Percentiles rank a stretch among this genome's conserved stretches.
These are phyloP conservation scores for Drosophila siamana DNA, from an alignment of 2,888 invertebrate genomes.

Conservation along the genomic window DNA sequence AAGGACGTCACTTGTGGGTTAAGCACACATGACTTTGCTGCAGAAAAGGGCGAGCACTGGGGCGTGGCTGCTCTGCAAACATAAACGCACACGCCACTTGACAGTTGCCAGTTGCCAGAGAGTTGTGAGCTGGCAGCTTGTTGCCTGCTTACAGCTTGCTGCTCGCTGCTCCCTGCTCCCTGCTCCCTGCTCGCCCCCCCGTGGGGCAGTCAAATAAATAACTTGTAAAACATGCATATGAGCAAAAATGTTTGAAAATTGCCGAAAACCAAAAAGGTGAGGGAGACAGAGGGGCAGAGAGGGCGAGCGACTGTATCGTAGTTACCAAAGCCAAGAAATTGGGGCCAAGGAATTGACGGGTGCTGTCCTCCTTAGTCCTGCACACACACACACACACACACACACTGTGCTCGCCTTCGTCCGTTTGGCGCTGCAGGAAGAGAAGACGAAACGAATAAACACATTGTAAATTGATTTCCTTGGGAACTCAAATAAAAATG, in stretches of 20 bases:
- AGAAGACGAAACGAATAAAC: constrained; percentile 79
- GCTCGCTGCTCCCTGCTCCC: too few relatives aligned
- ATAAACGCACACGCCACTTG: constrained; percentile 61
- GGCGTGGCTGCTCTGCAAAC: constrained; percentile 64
- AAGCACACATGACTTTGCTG: constrained; percentile 71
- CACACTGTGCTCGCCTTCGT: neutral
- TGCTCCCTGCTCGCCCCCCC: constrained; percentile 19
- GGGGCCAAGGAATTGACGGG: constrained; percentile 54
- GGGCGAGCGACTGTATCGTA: constrained; percentile 55
- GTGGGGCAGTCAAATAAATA: constrained; percentile 77
- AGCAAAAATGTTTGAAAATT: constrained; percentile 81
- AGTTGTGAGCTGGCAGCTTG: constrained; percentile 12
- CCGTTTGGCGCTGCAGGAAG: constrained; percentile 36
- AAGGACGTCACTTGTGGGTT: constrained; percentile 66
- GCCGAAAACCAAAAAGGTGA: constrained; percentile 49
- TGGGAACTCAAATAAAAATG: constrained; percentile 82
- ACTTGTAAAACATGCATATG: constrained; percentile 82
- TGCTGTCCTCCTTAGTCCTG: constrained; percentile 3
- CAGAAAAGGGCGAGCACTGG: constrained; percentile 38
- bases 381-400: neutral
- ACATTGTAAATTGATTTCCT: constrained; percentile 81
- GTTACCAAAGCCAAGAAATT: constrained; percentile 59
- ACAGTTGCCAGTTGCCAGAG: constrained; percentile 31
- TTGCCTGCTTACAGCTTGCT: constrained; percentile 17
- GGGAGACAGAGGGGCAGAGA: neutral